phyloP scores from a whole-genome alignment of 2,113 vertebrate genomes.

The Sturnus vulgaris region DNA sequence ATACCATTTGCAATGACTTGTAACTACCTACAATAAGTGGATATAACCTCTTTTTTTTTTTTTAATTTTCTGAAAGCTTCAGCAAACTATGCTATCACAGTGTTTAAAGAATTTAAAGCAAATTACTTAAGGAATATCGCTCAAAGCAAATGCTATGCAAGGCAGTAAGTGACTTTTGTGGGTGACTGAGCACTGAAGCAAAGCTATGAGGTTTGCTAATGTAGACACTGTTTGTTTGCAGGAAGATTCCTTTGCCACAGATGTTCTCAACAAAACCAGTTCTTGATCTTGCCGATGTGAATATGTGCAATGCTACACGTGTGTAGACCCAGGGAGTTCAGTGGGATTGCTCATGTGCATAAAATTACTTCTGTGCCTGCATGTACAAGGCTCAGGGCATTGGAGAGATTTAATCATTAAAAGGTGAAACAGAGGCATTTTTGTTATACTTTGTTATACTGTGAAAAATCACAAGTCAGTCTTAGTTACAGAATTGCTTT shows the following conservation, averaged over 20 bases:
- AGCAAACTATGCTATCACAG: conserved; percentile 13
- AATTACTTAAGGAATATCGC: conserved; percentile 44
- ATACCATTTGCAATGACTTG: conserved; percentile 27
- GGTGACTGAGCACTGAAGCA: conserved; percentile 54
- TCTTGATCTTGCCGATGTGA: background rate
- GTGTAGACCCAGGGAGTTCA: background rate
- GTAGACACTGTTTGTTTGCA: conserved; percentile 17
- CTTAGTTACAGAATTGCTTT: conserved; percentile 27
- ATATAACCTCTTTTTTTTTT: background rate
- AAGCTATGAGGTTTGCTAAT: conserved; percentile 11
- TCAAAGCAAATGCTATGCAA: conserved; percentile 1
- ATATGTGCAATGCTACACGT: background rate
- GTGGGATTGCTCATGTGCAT: conserved; percentile 16
- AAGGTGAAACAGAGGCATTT: conserved; percentile 46
- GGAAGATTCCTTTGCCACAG: conserved; percentile 17
- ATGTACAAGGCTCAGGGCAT: conserved; percentile 22
- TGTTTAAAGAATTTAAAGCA: conserved; percentile 48
- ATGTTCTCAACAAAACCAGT: conserved; percentile 16
- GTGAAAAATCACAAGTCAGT: conserved; percentile 58
- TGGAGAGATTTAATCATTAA: conserved; percentile 13
- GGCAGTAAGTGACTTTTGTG: conserved; percentile 44
- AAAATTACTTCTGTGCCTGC: conserved; percentile 23
- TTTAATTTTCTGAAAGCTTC: conserved; percentile 33
- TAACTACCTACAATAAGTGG: conserved; percentile 27
- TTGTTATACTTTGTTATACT: conserved; percentile 43